Evolutionary conservation across 35 echinoderm and acorn worm species (phyloP).

Genomic region (Heliocidaris erythrogramma): DNA sequence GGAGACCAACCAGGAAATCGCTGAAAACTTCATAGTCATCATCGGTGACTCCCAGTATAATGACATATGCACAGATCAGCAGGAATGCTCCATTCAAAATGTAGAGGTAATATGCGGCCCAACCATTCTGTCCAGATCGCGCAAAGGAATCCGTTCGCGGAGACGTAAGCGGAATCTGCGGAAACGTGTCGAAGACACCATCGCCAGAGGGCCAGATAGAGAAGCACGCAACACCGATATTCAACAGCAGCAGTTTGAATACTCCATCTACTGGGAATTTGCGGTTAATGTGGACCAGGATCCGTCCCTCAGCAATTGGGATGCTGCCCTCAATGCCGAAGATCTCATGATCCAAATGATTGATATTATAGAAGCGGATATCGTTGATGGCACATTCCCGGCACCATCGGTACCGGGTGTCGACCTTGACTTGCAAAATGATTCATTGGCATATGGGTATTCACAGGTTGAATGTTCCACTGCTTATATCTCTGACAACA

Average conservation of each 20-base stretch:
- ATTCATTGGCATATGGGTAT: constrained; percentile 19
- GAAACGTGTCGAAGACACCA: not conserved
- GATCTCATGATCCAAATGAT: constrained; percentile 21
- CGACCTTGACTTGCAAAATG: not conserved
- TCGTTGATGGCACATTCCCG: constrained; percentile 15
- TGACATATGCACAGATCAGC: not conserved
- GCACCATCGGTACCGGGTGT: not conserved
- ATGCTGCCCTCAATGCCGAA: constrained; percentile 51
- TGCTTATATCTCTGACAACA: constrained; percentile 49
- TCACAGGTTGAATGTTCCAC: constrained; percentile 28
- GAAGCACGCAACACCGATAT: not conserved
- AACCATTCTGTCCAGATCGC: not conserved
- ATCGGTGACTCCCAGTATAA: not conserved
- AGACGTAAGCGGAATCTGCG: not conserved
- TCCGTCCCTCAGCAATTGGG: constrained; percentile 25
- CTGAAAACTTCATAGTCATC: not conserved
- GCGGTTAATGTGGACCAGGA: constrained; percentile 16
- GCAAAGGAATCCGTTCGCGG: not conserved
- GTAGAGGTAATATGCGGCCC: constrained; percentile 20
- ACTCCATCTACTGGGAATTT: not conserved
- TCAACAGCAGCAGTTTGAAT: not conserved
- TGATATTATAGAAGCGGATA: not conserved
- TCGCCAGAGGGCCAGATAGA: not conserved
- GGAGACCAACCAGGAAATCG: not conserved
- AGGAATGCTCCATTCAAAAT: not conserved